Evolutionary conservation across 2,113 vertebrate genomes (phyloP).

Genomic region (Cephalophus harveyi): DNA sequence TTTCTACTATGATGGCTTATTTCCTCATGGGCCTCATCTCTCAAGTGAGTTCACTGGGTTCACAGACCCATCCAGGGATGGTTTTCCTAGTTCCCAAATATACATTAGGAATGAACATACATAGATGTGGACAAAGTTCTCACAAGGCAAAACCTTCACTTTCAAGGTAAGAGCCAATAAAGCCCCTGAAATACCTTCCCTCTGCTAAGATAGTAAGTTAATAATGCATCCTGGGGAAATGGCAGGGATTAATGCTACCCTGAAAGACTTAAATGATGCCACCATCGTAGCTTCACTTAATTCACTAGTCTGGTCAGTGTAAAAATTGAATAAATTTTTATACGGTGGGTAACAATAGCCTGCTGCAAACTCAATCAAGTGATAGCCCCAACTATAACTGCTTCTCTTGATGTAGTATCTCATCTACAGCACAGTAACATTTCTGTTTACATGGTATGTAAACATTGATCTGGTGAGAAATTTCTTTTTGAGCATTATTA

Average conservation of each 20-base stretch:
- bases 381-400: not conserved
- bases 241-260: not conserved
- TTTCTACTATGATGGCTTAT: not conserved
- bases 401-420: not conserved
- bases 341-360: not conserved
- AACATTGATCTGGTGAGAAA: not conserved
- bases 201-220: not conserved
- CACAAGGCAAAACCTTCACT: not conserved
- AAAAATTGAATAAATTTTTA: not conserved
- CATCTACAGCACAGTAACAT: not conserved
- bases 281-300: not conserved
- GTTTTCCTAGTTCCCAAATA: not conserved
- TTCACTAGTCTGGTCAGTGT: not conserved
- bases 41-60: not conserved
- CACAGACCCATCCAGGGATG: not conserved
- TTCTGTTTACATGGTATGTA: not conserved
- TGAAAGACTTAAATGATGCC: not conserved
- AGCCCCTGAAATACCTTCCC: not conserved
- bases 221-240: not conserved
- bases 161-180: not conserved
- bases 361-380: not conserved
- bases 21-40: not conserved
- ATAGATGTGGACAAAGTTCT: not conserved
- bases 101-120: not conserved
- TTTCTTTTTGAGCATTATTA: not conserved